Evolutionary conservation across 2,113 vertebrate genomes (phyloP).

Genomic region (Mobula hypostoma): DNA sequence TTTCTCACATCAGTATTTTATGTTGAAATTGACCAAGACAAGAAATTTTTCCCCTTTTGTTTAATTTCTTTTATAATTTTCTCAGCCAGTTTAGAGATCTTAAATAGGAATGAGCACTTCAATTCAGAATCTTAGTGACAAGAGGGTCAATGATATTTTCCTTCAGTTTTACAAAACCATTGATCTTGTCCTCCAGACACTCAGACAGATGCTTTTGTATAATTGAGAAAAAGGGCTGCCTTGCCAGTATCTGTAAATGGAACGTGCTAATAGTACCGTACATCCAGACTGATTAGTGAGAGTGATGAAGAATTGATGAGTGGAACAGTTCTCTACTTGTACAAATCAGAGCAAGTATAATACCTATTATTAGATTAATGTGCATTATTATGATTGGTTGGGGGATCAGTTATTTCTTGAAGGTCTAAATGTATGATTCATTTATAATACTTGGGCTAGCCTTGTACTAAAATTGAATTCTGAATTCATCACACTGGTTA

Average conservation of each 20-base stretch:
- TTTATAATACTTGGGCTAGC: background rate
- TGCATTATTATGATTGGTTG: slow-evolving; percentile 22
- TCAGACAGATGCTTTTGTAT: slow-evolving; percentile 30
- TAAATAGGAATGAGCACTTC: slow-evolving; percentile 18
- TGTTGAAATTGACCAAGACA: slow-evolving; percentile 1
- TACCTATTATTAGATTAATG: slow-evolving; percentile 28
- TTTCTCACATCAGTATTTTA: background rate
- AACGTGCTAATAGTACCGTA: slow-evolving; percentile 21
- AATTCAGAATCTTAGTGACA: slow-evolving; percentile 14
- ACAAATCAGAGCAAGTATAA: slow-evolving; percentile 33
- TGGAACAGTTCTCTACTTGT: slow-evolving; percentile 22
- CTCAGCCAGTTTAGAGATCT: slow-evolving; percentile 8
- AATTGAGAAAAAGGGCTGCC: slow-evolving; percentile 27
- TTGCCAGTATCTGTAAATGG: slow-evolving; percentile 8
- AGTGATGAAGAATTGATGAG: slow-evolving; percentile 15
- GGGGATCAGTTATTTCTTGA: background rate
- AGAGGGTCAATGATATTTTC: slow-evolving; percentile 30
- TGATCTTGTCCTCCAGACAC: slow-evolving; percentile 24
- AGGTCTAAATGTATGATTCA: background rate
- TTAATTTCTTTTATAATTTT: slow-evolving; percentile 25
- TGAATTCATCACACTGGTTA: slow-evolving; percentile 4
- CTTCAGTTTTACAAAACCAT: slow-evolving; percentile 32
- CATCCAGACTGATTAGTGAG: slow-evolving; percentile 34
- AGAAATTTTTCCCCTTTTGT: slow-evolving; percentile 22
- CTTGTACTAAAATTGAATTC: background rate